Base-by-base conservation (phyloP, 2,113 vertebrate genomes). In the Carassius carassius region DNA sequence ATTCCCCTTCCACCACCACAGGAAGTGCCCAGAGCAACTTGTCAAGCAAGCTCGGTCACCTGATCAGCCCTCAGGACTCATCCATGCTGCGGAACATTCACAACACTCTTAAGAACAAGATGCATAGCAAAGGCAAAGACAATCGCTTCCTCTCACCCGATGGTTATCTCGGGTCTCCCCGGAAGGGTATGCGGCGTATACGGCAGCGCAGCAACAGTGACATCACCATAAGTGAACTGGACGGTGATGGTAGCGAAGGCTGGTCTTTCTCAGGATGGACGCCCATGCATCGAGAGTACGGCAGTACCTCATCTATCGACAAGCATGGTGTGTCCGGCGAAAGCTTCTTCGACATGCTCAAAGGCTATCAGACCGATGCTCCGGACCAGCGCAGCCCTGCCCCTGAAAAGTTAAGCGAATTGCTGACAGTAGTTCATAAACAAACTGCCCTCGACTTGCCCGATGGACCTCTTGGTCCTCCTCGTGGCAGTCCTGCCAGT, bases 121-220 rank as follows among this genome's bases (percentile, higher is more conserved):
- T 97, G 75, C 97, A 99, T 44, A 93, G 94, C 89, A 94, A 94
- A 60, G 96, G 93, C 87, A 96, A 97, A 84, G 98, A 99, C 92
- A 98, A 97, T 80, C 94, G 98, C 84, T 99, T 98, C 89, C 96
- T 99, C 84, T 98, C 97, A 51, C 98, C 98, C 0, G 98, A 99
- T 82, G 97, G 97, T 78, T 99, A 99, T 83, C 95, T 96, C 37
- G 97, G 96, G 69, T 99, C 98, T 4, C 98, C 98, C 7, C 95
- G 97, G 65, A 99, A 98, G 91, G 97, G 96, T 82, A 97, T 99
- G 91, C 95, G 97, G 84, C 95, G 98, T 84, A 99, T 99, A 84
- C 95, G 98, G 10, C 98, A 99, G 87, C 96, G 98, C 84, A 99
- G 98, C 92, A 99, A 99, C 94, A 99, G 98, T 0, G 98, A 99